Conservation (phyloP, 2,888 invertebrate genomes). For the Dione vanillae region DNA sequence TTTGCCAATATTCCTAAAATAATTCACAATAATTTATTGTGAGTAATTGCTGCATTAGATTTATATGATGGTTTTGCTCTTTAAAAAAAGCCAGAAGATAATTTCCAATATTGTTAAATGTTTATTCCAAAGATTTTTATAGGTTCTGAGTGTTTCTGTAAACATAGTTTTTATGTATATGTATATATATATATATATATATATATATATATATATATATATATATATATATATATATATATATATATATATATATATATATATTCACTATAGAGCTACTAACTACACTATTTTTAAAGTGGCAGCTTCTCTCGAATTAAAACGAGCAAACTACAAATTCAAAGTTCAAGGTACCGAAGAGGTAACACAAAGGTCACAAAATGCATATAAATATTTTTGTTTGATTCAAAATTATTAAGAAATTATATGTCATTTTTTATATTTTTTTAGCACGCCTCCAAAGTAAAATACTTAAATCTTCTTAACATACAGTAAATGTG, state of each 20-base stretch:
- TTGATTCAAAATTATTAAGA: too few relatives aligned
- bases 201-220: neutral
- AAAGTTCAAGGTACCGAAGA: neutral
- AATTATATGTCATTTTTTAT: too few relatives aligned
- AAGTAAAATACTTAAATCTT: neutral
- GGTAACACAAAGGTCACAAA: neutral
- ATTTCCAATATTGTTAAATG: conserved; percentile 14
- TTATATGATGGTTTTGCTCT: conserved; percentile 8
- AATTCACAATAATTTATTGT: neutral
- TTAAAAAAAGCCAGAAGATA: conserved; percentile 4
- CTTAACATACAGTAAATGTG: neutral
- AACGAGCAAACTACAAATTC: neutral
- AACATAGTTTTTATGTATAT: neutral
- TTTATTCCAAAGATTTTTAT: conserved; percentile 1
- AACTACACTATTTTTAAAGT: too few relatives aligned
- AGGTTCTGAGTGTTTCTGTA: neutral
- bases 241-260: neutral
- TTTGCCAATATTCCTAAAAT: neutral
- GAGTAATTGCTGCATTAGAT: neutral
- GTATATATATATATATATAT: neutral
- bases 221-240: neutral
- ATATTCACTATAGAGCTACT: neutral
- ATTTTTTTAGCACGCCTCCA: too few relatives aligned
- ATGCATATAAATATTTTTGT: too few relatives aligned
- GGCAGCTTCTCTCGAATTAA: conserved; percentile 1